Evolutionary conservation across 1,140 invertebrate species (phyloP).

Genomic region (Zaprionus lachaisei): DNA sequence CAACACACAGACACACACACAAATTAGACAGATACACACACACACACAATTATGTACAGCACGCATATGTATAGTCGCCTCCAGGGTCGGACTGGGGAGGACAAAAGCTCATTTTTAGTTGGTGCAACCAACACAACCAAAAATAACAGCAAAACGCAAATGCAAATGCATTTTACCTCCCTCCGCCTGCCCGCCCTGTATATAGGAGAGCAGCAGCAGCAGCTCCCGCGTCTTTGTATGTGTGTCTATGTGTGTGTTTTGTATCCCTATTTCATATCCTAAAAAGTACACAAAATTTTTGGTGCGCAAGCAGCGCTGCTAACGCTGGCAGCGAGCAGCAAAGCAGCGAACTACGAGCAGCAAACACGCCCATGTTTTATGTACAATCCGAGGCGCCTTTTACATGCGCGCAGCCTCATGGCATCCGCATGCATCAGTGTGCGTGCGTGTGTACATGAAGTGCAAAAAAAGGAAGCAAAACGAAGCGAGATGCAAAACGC

Average conservation of each 20-base stretch:
- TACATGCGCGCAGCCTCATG: constrained; percentile 44
- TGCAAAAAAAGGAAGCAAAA: constrained; percentile 81
- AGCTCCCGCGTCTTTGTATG: constrained; percentile 16
- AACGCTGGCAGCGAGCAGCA: constrained; percentile 33
- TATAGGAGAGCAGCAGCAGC: constrained; percentile 33
- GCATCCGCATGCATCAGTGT: constrained; percentile 9
- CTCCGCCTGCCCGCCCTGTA: constrained; percentile 31
- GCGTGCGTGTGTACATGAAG: constrained; percentile 28
- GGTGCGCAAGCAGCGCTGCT: constrained; percentile 63
- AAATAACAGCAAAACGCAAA: constrained; percentile 35
- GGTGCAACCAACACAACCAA: constrained; percentile 56
- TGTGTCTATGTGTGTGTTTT: constrained; percentile 34
- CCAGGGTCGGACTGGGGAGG: constrained; percentile 1
- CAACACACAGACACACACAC: constrained; percentile 45
- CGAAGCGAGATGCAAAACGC: constrained; percentile 82
- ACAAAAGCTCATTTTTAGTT: constrained; percentile 72
- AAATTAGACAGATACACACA: neutral
- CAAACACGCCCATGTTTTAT: constrained; percentile 83
- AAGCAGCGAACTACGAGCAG: constrained; percentile 50
- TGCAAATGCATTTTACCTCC: constrained; percentile 70
- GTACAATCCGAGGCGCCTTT: constrained; percentile 64
- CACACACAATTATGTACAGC: neutral
- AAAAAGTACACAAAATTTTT: constrained; percentile 83
- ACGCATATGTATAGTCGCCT: neutral
- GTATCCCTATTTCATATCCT: constrained; percentile 83